These are phyloP conservation scores for Maconellicoccus hirsutus DNA, from an alignment of 1,140 invertebrate species.

Conservation along the genomic window DNA sequence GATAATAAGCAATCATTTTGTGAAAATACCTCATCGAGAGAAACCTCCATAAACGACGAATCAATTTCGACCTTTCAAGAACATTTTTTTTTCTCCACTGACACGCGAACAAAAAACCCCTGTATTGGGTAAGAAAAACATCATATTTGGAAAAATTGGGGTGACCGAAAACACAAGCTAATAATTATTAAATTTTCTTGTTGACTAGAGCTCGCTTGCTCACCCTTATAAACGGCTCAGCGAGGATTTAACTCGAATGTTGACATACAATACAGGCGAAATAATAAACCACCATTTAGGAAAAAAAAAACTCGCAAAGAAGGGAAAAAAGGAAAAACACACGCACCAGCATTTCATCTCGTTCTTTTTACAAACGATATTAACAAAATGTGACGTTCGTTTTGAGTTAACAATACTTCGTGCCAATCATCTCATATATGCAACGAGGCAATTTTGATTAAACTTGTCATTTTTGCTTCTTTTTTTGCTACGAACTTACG, in stretches of 20 bases:
- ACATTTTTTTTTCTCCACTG: no score
- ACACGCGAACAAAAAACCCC: no score
- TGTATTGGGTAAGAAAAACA: no score
- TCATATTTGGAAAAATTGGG: neutral
- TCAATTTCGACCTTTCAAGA: no score
- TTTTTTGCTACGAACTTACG: no score
- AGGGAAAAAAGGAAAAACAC: neutral
- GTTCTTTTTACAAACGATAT: constrained; percentile 5
- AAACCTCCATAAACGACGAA: no score
- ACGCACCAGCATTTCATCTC: neutral
- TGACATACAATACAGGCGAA: neutral
- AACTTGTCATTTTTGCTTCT: neutral
- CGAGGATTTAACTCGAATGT: neutral
- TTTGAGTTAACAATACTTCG: neutral
- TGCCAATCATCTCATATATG: neutral
- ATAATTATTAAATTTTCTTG: neutral
- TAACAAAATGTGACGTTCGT: neutral
- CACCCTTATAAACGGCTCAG: neutral
- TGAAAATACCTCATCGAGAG: no score
- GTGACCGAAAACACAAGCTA: neutral
- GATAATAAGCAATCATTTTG: no score
- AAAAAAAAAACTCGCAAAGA: neutral
- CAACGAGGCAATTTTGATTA: neutral
- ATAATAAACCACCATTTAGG: neutral
- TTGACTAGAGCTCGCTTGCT: neutral